These are phyloP conservation scores for Hippocampus barbouri DNA, from an alignment of 2,113 vertebrate genomes.

Conservation along the genomic window DNA sequence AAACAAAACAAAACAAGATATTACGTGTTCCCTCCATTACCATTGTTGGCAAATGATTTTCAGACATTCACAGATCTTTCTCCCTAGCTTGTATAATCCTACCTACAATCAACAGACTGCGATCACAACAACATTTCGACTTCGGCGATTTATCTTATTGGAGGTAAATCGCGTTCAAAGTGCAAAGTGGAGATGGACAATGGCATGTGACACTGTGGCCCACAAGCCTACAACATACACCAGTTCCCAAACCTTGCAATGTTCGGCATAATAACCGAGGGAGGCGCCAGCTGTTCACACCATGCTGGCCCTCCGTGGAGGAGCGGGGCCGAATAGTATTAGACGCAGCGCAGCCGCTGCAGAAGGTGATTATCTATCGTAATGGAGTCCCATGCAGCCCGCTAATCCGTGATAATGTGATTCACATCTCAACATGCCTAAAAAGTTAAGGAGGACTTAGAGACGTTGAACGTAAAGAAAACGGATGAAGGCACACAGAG, in stretches of 20 bases:
- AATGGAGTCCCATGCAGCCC: conserved; percentile 6
- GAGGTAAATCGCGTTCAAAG: background rate
- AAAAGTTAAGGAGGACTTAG: conserved; percentile 10
- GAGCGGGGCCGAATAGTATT: background rate
- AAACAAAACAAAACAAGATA: background rate
- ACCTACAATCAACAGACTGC: too few species aligned
- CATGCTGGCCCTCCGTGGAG: background rate
- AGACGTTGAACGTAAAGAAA: background rate
- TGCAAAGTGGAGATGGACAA: background rate
- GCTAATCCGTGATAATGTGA: conserved; percentile 4
- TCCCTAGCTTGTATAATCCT: too few species aligned
- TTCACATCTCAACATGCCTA: conserved; percentile 4
- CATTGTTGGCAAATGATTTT: background rate
- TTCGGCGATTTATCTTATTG: background rate
- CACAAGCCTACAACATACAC: background rate
- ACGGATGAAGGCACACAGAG: background rate
- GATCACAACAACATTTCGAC: background rate
- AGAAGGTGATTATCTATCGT: conserved; percentile 8
- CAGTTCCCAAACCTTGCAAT: conserved; percentile 5
- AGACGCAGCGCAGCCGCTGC: background rate
- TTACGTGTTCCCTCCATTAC: background rate
- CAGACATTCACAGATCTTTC: too few species aligned
- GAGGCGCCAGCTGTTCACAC: conserved; percentile 6
- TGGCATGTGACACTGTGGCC: background rate
- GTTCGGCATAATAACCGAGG: background rate